These are phyloP conservation scores for Chelonus insularis DNA, from an alignment of 1,140 invertebrate species.

Conservation along the genomic window DNA sequence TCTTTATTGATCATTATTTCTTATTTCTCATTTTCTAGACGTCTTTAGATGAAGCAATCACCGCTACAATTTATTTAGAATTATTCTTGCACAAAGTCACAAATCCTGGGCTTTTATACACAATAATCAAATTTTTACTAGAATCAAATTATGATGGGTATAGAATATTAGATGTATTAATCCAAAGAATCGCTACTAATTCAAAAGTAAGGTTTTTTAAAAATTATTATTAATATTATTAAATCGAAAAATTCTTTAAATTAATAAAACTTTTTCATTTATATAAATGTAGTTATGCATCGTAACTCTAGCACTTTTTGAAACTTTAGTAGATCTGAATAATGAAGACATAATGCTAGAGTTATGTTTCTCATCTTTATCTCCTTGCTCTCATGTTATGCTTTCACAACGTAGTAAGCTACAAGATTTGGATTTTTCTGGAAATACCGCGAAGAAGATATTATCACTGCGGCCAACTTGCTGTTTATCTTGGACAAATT, in stretches of 20 bases:
- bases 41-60: constrained; percentile 83
- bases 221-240: constrained; percentile 22
- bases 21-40: constrained; percentile 63
- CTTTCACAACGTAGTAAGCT: constrained; percentile 77
- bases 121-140: constrained; percentile 84
- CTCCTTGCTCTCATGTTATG: constrained; percentile 90
- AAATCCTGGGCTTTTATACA: constrained; percentile 78
- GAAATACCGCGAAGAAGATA: constrained; percentile 82
- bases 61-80: constrained; percentile 90
- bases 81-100: constrained; percentile 84
- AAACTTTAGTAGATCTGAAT: constrained; percentile 88
- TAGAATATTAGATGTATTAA: constrained; percentile 75
- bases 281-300: constrained; percentile 75
- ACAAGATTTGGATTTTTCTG: constrained; percentile 78
- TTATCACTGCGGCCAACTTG: constrained; percentile 76
- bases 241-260: constrained; percentile 5
- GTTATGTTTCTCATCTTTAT: constrained; percentile 83
- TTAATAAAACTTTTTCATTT: constrained; percentile 31
- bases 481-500: constrained; percentile 46
- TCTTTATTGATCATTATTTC: background rate
- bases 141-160: constrained; percentile 82
- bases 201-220: constrained; percentile 65
- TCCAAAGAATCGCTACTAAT: constrained; percentile 73
- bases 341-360: constrained; percentile 98
- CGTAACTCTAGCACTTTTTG: constrained; percentile 87